Conservation (phyloP, 2,113 vertebrate species). For the Cepphus grylle region DNA sequence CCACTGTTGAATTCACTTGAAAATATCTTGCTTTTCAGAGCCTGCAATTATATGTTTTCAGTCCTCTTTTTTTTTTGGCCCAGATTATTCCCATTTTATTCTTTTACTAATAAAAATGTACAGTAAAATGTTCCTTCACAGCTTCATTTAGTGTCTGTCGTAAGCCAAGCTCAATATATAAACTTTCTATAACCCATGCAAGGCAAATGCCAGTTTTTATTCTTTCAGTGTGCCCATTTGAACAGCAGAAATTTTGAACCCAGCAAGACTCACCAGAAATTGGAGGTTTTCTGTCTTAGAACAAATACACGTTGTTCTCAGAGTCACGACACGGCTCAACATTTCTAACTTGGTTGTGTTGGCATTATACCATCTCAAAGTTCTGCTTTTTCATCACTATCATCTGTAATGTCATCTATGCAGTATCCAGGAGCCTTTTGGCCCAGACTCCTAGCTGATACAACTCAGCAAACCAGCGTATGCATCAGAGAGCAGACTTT, state of each 20-base stretch:
- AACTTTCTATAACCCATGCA: background rate
- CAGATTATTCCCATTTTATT: background rate
- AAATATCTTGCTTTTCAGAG: background rate
- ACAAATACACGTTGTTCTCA: background rate
- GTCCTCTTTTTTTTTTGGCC: background rate
- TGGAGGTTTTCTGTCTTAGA: background rate
- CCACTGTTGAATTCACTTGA: background rate
- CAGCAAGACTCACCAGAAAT: background rate
- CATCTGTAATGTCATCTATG: background rate
- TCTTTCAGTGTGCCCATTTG: background rate
- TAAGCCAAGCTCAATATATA: background rate
- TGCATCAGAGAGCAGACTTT: background rate
- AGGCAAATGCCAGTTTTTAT: background rate
- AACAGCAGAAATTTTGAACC: background rate
- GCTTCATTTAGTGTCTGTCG: background rate
- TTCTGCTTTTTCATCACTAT: background rate
- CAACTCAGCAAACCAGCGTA: background rate
- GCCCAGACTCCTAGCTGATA: background rate
- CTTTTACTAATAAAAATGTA: background rate
- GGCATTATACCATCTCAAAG: background rate
- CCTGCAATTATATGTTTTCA: background rate
- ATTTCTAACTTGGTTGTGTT: background rate
- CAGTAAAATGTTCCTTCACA: background rate
- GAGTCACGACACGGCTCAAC: background rate
- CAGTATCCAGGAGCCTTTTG: background rate